Percentiles rank a stretch among this genome's conserved stretches.
Conservation (phyloP, 2,888 invertebrate genomes). For the Platerodrilus igneus region DNA sequence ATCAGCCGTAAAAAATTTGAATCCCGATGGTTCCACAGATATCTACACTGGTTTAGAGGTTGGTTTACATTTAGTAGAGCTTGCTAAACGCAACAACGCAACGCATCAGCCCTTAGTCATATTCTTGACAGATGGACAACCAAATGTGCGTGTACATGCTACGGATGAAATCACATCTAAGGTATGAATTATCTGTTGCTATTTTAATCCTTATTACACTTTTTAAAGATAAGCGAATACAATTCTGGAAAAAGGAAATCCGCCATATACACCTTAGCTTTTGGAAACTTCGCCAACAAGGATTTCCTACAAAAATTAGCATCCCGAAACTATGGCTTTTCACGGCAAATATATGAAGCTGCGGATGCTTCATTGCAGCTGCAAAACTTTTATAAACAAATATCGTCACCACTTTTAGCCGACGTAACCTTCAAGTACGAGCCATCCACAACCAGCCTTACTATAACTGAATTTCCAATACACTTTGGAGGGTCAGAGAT, state of each 20-base stretch:
- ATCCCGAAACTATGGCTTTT: slow-evolving; percentile 62
- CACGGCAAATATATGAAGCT: slow-evolving; percentile 67
- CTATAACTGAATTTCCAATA: slow-evolving; percentile 54
- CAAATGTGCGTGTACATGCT: slow-evolving; percentile 57
- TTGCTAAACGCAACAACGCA: slow-evolving; percentile 31
- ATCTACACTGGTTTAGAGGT: slow-evolving; percentile 61
- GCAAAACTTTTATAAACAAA: slow-evolving; percentile 61
- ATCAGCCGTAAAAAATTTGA: slow-evolving; percentile 53
- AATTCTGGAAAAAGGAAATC: slow-evolving; percentile 46
- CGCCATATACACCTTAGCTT: slow-evolving; percentile 63
- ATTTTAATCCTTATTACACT: neutral
- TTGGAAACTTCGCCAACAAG: slow-evolving; percentile 65
- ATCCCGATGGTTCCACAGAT: slow-evolving; percentile 61
- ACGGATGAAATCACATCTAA: slow-evolving; percentile 52
- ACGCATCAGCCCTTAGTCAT: slow-evolving; percentile 58
- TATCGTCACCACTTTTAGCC: slow-evolving; percentile 63
- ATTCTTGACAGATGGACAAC: slow-evolving; percentile 64
- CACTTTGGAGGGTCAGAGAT: slow-evolving; percentile 62
- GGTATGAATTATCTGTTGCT: too few species aligned
- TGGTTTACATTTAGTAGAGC: slow-evolving; percentile 42
- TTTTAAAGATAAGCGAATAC: slow-evolving; percentile 46
- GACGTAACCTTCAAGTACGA: slow-evolving; percentile 63
- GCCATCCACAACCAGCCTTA: slow-evolving; percentile 54
- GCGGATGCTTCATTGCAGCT: slow-evolving; percentile 64
- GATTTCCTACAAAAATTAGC: slow-evolving; percentile 62